These are phyloP conservation scores for Poecilobothrus nobilitatus DNA, from an alignment of 2,888 invertebrate species.

Conservation along the genomic window DNA sequence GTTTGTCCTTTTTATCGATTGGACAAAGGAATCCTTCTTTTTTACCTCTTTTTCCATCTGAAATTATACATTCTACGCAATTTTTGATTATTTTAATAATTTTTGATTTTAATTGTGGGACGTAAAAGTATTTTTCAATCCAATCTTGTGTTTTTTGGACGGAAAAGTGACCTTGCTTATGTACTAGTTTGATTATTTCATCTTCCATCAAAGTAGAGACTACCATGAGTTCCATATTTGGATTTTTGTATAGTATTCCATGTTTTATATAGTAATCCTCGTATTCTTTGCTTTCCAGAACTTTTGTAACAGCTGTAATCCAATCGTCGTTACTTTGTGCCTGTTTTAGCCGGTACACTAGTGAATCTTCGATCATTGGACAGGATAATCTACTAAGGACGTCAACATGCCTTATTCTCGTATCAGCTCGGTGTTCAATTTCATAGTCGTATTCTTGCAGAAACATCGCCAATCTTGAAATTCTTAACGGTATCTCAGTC, in stretches of 20 bases:
- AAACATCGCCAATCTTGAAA: slow-evolving; percentile 25
- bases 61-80: slow-evolving; percentile 21
- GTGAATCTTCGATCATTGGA: slow-evolving; percentile 17
- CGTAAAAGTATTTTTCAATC: slow-evolving; percentile 19
- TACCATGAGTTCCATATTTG: slow-evolving; percentile 17
- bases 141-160: slow-evolving; percentile 19
- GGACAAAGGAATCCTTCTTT: slow-evolving; percentile 19
- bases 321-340: slow-evolving; percentile 19
- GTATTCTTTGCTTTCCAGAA: slow-evolving; percentile 16
- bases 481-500: slow-evolving; percentile 21
- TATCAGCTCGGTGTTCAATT: slow-evolving; percentile 24
- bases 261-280: slow-evolving; percentile 21
- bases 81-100: no score
- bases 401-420: slow-evolving; percentile 22
- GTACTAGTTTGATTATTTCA: slow-evolving; percentile 16
- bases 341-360: slow-evolving; percentile 16
- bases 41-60: slow-evolving; percentile 18
- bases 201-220: slow-evolving; percentile 19
- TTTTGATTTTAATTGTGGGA: slow-evolving; percentile 20
- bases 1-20: slow-evolving; percentile 20
- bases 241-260: slow-evolving; percentile 16
- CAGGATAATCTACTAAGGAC: slow-evolving; percentile 20
- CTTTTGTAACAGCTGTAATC: slow-evolving; percentile 17
- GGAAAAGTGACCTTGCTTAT: slow-evolving; percentile 21
- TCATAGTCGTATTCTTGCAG: slow-evolving; percentile 25